Percentiles rank a stretch among this genome's conserved stretches.
Evolutionary conservation across 2,888 invertebrate species (phyloP).

Genomic region (Germaria angustata): DNA sequence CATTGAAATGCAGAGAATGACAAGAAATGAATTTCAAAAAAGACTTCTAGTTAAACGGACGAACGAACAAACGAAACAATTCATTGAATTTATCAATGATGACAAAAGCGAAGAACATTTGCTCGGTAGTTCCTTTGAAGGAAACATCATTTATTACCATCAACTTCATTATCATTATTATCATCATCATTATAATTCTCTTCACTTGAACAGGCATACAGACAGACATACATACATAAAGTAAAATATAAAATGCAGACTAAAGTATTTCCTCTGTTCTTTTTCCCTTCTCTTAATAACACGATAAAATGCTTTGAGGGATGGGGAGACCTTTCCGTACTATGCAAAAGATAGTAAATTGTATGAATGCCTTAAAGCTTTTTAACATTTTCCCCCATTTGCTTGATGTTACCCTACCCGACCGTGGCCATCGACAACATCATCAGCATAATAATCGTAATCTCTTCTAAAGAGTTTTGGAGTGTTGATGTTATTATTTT

Average conservation of each 20-base stretch:
- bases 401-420: background rate
- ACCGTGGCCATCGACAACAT: background rate
- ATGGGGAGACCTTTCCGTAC: background rate
- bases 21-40: background rate
- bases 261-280: background rate
- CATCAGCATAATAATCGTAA: conserved; percentile 43
- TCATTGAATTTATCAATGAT: conserved; percentile 64
- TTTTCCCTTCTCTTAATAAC: background rate
- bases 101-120: conserved; percentile 58
- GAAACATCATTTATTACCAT: conserved; percentile 32
- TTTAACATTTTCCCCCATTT: conserved; percentile 27
- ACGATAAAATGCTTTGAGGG: conserved; percentile 19
- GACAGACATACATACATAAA: too few relatives aligned
- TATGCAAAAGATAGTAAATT: conserved; percentile 23
- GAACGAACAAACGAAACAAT: conserved; percentile 48
- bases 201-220: conserved; percentile 20
- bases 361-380: conserved; percentile 52
- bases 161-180: conserved; percentile 37
- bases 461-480: conserved; percentile 45
- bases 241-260: conserved; percentile 23
- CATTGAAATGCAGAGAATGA: background rate
- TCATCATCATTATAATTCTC: conserved; percentile 1
- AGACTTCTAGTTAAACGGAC: conserved; percentile 32
- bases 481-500: conserved; percentile 59
- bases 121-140: conserved; percentile 36